Evolutionary conservation across 2,113 vertebrate species (phyloP), one percentile per base, ranked within the genome.

Genomic region (Sinosuthora webbiana): DNA sequence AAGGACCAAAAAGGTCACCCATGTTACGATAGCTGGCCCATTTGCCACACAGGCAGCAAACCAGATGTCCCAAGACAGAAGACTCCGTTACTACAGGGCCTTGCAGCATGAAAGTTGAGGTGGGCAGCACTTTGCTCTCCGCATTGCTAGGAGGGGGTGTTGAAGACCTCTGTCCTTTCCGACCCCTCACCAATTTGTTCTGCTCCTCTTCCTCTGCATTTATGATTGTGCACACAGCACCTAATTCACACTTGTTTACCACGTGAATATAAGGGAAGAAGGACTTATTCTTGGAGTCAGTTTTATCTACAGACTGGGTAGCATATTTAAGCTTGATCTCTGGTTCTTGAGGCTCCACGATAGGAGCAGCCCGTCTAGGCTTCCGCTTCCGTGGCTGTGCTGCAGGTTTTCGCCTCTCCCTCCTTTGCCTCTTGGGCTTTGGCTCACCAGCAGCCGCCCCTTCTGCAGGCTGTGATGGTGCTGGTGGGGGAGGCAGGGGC

Each of bases 11-110:
- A 78, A 99, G 99, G 97, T 99, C 99, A 50, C 99, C 99, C 81
- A 99, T 99, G 96, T 99, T 99, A 93, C 99, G 99, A 95, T 99
- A 99, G 97, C 99, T 99, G 87, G 99, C 99, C 99, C 99, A 99
- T 97, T 99, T 99, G 95, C 99, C 99, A 95, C 99, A 99, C 42
- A 99, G 98, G 97, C 99, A 99, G 95, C 99, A 99, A 45, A 99
- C 98, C 91, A 99, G 98, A 76, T 98, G 98, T 78, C 99, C 99
- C 42, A 98, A 97, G 74, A 99, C 98, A 90, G 98, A 98, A 49
- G 99, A 98, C 90, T 99, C 99, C 13, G 99, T 99, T 47, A 99
- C 98, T 60, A 99, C 98, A 17, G 99, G 99, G 52, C 99, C 99
- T 94, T 98, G 98, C 83, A 99, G 98, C 96, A 99, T 98, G 81